Conservation (phyloP, 2,113 vertebrate genomes). For the Neolamprologus sp. region DNA sequence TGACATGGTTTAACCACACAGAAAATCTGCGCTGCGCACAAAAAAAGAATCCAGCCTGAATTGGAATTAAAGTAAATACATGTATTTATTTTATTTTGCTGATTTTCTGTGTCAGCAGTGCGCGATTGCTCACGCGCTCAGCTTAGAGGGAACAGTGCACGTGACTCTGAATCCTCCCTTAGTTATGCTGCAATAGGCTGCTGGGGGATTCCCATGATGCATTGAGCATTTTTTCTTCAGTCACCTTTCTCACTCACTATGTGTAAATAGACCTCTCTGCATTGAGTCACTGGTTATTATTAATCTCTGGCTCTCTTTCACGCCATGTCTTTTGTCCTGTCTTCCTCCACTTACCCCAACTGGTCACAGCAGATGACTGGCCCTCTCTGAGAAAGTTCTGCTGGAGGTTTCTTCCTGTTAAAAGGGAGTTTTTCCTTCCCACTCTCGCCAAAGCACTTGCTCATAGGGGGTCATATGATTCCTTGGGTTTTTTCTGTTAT, state of each 20-base stretch:
- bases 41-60: neutral
- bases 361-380: neutral
- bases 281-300: neutral
- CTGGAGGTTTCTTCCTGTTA: neutral
- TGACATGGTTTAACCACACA: neutral
- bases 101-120: neutral
- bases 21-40: accelerated
- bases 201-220: neutral
- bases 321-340: accelerated
- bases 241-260: neutral
- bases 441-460: accelerated
- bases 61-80: neutral
- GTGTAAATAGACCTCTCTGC: neutral
- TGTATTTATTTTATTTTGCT: neutral
- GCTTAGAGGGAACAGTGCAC: neutral
- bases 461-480: neutral
- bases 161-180: neutral
- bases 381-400: neutral
- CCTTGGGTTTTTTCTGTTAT: neutral
- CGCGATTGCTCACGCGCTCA: accelerated
- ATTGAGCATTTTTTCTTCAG: neutral
- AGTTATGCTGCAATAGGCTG: neutral
- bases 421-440: neutral
- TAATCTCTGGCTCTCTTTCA: accelerated
- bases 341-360: neutral